phyloP scores from a whole-genome alignment of 2,888 invertebrate species.

The Rhamnusium bicolor region DNA sequence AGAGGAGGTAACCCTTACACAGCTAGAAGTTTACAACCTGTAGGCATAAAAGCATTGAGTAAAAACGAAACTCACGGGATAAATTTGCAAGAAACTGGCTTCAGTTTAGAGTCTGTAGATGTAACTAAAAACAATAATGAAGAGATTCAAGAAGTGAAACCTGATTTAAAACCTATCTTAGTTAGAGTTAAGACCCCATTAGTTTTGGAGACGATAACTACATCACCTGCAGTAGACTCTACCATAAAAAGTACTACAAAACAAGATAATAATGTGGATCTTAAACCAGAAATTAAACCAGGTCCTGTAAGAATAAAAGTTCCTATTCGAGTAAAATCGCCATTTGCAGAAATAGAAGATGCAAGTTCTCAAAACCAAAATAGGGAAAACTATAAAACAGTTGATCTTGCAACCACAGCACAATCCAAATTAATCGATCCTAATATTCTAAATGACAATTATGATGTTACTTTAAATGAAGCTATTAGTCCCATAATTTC shows the following conservation, averaged over 20 bases:
- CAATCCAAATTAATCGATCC: slow-evolving; percentile 74
- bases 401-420: slow-evolving; percentile 69
- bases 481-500: slow-evolving; percentile 83
- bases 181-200: slow-evolving; percentile 35
- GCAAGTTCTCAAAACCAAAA: slow-evolving; percentile 41
- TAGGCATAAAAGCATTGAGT: slow-evolving; percentile 71
- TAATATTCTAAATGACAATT: slow-evolving; percentile 75
- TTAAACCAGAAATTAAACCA: slow-evolving; percentile 54
- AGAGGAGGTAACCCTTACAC: slow-evolving; percentile 86
- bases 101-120: neutral
- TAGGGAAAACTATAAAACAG: neutral
- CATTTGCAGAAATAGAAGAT: slow-evolving; percentile 46
- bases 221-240: slow-evolving; percentile 43
- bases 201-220: slow-evolving; percentile 40
- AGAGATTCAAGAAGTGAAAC: slow-evolving; percentile 39
- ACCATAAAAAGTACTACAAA: slow-evolving; percentile 18
- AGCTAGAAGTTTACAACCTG: slow-evolving; percentile 81
- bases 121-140: slow-evolving; percentile 14
- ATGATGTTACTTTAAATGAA: slow-evolving; percentile 87
- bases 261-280: neutral
- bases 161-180: slow-evolving; percentile 32
- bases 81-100: neutral
- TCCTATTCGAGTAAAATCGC: slow-evolving; percentile 57
- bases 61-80: slow-evolving; percentile 5
- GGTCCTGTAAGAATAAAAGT: slow-evolving; percentile 60